Percentiles rank a stretch among this genome's conserved stretches.
phyloP scores from a whole-genome alignment of 1,140 invertebrate species.

The Epicauta chinensis region DNA sequence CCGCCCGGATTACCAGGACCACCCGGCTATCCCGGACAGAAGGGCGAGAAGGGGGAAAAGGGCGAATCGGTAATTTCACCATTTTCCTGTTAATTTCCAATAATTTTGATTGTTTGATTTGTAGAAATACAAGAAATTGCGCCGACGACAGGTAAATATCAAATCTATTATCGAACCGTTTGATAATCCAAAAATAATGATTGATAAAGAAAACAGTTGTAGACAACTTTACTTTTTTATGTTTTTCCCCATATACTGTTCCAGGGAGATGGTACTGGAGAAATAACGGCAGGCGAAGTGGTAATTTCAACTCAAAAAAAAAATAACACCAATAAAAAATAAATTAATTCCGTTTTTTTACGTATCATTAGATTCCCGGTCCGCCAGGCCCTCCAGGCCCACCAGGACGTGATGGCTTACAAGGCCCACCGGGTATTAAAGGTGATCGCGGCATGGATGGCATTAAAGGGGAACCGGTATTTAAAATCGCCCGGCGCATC shows the following conservation, averaged over 20 bases:
- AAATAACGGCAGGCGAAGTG: slow-evolving; percentile 64
- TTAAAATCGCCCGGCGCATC: not conserved
- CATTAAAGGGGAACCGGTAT: slow-evolving; percentile 81
- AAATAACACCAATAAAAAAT: not conserved
- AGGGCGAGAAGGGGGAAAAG: slow-evolving; percentile 87
- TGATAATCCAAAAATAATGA: too few species aligned
- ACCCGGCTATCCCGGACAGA: slow-evolving; percentile 80
- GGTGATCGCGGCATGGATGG: slow-evolving; percentile 81
- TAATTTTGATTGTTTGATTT: slow-evolving; percentile 30
- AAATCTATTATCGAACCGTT: slow-evolving; percentile 30
- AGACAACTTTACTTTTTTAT: slow-evolving; percentile 29
- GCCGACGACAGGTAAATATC: slow-evolving; percentile 74
- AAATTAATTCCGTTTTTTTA: not conserved
- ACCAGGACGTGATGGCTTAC: slow-evolving; percentile 63
- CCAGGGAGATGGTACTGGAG: slow-evolving; percentile 72
- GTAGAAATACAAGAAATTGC: slow-evolving; percentile 87
- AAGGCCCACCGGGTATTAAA: slow-evolving; percentile 84
- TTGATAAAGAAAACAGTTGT: not conserved
- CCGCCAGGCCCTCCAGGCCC: slow-evolving; percentile 79
- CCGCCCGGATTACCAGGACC: slow-evolving; percentile 61
- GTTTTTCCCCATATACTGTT: slow-evolving; percentile 47
- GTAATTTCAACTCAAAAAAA: too few species aligned
- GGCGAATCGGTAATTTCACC: slow-evolving; percentile 72
- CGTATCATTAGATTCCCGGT: slow-evolving; percentile 57
- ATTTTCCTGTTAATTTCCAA: not conserved